Conservation (phyloP, 2,113 vertebrate species). For the Galeopterus variegatus region DNA sequence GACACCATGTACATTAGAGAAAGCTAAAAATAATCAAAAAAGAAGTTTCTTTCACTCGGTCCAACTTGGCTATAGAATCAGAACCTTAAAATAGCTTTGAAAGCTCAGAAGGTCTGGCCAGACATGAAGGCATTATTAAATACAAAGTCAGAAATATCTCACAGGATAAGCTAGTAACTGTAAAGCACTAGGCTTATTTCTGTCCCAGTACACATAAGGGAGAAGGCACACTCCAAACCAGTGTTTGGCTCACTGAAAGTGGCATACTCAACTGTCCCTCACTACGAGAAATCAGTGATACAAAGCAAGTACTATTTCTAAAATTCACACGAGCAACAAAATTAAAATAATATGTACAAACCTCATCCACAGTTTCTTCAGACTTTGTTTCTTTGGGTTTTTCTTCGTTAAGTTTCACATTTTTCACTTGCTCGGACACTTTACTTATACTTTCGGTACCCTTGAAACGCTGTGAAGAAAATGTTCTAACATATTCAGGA, state of each 20-base stretch:
- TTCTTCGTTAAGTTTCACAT: slow-evolving; percentile 92
- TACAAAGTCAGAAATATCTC: slow-evolving; percentile 12
- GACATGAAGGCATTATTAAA: not conserved
- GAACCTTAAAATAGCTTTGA: slow-evolving; percentile 70
- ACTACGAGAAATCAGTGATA: not conserved
- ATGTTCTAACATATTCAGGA: not conserved
- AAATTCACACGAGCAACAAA: slow-evolving; percentile 7
- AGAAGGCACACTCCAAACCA: not conserved
- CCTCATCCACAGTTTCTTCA: slow-evolving; percentile 93
- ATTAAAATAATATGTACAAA: slow-evolving; percentile 78
- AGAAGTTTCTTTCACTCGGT: slow-evolving; percentile 42
- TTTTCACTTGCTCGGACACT: slow-evolving; percentile 91
- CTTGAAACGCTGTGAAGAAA: slow-evolving; percentile 93
- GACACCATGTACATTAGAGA: slow-evolving; percentile 54
- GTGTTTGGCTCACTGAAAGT: not conserved
- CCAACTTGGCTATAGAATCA: slow-evolving; percentile 66
- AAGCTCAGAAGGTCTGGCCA: slow-evolving; percentile 11
- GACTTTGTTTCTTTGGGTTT: slow-evolving; percentile 92
- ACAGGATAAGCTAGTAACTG: not conserved
- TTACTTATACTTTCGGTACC: slow-evolving; percentile 92
- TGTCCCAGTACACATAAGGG: not conserved
- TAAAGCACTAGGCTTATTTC: not conserved
- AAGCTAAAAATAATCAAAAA: slow-evolving; percentile 79
- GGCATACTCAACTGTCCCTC: not conserved
- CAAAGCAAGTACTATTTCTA: slow-evolving; percentile 37